Evolutionary conservation across 1,140 invertebrate genomes (phyloP).

Genomic region (Solenopsis fugax): DNA sequence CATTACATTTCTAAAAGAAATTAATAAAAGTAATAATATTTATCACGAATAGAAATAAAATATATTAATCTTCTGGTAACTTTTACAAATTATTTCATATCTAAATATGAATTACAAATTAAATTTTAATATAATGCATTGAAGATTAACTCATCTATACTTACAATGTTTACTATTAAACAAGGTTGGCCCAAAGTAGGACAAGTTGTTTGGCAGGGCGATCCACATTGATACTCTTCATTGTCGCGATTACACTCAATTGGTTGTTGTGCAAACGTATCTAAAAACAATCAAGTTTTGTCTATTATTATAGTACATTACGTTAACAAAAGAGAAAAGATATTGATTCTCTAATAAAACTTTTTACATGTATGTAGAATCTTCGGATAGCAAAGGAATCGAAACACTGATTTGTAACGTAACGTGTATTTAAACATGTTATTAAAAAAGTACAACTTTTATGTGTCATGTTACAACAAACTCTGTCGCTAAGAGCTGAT

Average conservation of each 20-base stretch:
- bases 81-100: slow-evolving; percentile 7
- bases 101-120: not conserved
- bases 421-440: too few species aligned
- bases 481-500: too few species aligned
- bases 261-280: fast-evolving
- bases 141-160: not conserved
- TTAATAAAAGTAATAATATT: not conserved
- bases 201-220: slow-evolving; percentile 56
- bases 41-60: not conserved
- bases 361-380: too few species aligned
- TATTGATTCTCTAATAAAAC: not conserved
- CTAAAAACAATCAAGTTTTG: slow-evolving; percentile 15
- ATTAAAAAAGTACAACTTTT: too few species aligned
- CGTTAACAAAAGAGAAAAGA: not conserved
- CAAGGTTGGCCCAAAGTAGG: not conserved
- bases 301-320: not conserved
- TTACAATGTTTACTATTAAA: slow-evolving; percentile 43
- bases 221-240: slow-evolving; percentile 60
- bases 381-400: too few species aligned
- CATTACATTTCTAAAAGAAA: slow-evolving; percentile 63
- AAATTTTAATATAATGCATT: slow-evolving; percentile 2
- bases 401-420: too few species aligned
- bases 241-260: not conserved
- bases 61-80: not conserved
- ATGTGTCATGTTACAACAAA: too few species aligned